Conservation (phyloP, 2,888 invertebrate genomes). For the Trachelus tabidus region DNA sequence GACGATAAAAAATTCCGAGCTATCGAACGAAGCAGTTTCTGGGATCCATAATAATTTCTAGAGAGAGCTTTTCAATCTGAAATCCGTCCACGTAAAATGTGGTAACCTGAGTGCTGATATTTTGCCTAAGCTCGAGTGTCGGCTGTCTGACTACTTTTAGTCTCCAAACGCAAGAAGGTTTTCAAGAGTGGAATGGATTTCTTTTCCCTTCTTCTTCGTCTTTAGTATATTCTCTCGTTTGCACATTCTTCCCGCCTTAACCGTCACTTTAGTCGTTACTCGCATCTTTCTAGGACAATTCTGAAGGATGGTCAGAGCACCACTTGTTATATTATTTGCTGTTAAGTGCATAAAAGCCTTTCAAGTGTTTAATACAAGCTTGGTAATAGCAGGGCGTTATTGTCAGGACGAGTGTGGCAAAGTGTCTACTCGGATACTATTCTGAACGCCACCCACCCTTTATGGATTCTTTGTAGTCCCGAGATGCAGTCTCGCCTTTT, state of each 20-base stretch:
- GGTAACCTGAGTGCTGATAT: background rate
- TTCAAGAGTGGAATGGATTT: background rate
- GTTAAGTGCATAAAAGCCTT: constrained; percentile 61
- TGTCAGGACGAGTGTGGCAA: constrained; percentile 32
- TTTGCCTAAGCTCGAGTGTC: background rate
- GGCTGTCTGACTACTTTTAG: background rate
- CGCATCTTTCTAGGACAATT: constrained; percentile 14
- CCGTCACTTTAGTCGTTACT: background rate
- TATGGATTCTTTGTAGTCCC: constrained; percentile 23
- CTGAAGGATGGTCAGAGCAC: constrained; percentile 20
- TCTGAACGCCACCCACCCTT: constrained; percentile 13
- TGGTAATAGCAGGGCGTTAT: constrained; percentile 49
- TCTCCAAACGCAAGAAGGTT: background rate
- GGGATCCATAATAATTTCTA: background rate
- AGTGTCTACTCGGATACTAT: constrained; percentile 32
- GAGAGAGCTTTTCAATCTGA: background rate
- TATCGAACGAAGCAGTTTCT: background rate
- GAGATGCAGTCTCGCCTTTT: background rate
- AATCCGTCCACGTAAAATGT: background rate
- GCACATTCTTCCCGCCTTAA: background rate
- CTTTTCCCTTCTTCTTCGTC: background rate
- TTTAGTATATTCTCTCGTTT: background rate
- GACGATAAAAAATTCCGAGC: background rate
- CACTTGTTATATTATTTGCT: constrained; percentile 50
- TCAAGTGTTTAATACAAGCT: constrained; percentile 57